These are phyloP conservation scores for Brienomyrus longianalis DNA, from an alignment of 2,113 vertebrate species.

Conservation along the genomic window DNA sequence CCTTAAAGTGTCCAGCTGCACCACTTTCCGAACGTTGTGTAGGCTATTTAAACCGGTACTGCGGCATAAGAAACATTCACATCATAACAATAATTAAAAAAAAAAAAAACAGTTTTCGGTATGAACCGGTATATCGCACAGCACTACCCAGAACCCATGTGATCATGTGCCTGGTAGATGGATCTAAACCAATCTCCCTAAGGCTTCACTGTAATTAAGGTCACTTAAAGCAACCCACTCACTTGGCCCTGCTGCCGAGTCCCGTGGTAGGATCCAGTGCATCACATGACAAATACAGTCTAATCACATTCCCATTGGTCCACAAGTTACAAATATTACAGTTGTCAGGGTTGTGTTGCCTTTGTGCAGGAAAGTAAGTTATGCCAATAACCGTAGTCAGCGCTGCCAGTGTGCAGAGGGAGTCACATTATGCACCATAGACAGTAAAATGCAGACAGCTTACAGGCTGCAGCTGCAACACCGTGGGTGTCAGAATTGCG, in stretches of 20 bases:
- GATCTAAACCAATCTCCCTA: neutral
- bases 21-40: no score
- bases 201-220: slow-evolving; percentile 1
- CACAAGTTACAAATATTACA: neutral
- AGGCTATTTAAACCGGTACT: no score
- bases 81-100: no score
- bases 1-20: no score
- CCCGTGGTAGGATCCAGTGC: neutral
- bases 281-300: neutral
- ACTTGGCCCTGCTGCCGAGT: neutral
- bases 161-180: neutral
- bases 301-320: neutral
- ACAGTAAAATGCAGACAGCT: neutral
- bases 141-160: neutral
- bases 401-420: neutral
- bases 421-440: neutral
- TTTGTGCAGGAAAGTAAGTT: neutral
- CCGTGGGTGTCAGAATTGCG: neutral
- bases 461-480: neutral
- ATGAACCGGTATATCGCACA: no score
- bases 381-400: neutral
- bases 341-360: neutral
- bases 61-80: no score
- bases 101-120: no score
- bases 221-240: neutral